A percentile compares a stretch with the other conserved stretches of the same genome.
These are phyloP conservation scores for Notospermus geniculatus DNA, from an alignment of 1,140 invertebrate species.

Conservation along the genomic window DNA sequence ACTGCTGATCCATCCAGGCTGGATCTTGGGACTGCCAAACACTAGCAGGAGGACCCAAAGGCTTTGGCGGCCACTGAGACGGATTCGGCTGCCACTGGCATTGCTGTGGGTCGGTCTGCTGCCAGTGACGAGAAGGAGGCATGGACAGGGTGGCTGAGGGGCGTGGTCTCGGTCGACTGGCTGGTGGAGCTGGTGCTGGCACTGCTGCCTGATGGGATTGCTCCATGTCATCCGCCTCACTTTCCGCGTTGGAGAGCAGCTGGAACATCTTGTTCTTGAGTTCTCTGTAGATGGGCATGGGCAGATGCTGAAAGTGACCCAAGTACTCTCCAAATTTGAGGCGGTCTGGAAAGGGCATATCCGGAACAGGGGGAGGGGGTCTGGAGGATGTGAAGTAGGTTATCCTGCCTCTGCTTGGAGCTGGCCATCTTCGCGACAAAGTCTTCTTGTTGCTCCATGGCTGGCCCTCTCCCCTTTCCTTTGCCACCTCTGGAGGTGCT, in stretches of 20 bases:
- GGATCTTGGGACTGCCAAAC: no score
- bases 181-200: background rate
- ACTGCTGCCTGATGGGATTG: no score
- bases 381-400: constrained; percentile 20
- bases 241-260: background rate
- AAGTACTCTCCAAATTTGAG: constrained; percentile 21
- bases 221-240: background rate
- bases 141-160: no score
- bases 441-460: no score
- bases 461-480: background rate
- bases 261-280: background rate
- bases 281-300: background rate
- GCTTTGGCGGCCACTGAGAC: background rate
- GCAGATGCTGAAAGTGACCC: constrained; percentile 17
- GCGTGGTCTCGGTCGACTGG: no score
- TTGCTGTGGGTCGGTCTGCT: no score
- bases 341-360: constrained; percentile 16
- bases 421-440: background rate
- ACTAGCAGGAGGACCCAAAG: background rate
- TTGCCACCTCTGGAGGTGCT: background rate
- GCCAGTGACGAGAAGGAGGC: no score
- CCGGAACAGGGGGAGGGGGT: constrained; percentile 17
- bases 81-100: background rate
- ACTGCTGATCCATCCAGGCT: no score
- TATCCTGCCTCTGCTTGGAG: constrained; percentile 17